These are phyloP conservation scores for Anthopleura xanthogrammica DNA, from an alignment of 92 coral and sea anemone species.

Conservation along the genomic window DNA sequence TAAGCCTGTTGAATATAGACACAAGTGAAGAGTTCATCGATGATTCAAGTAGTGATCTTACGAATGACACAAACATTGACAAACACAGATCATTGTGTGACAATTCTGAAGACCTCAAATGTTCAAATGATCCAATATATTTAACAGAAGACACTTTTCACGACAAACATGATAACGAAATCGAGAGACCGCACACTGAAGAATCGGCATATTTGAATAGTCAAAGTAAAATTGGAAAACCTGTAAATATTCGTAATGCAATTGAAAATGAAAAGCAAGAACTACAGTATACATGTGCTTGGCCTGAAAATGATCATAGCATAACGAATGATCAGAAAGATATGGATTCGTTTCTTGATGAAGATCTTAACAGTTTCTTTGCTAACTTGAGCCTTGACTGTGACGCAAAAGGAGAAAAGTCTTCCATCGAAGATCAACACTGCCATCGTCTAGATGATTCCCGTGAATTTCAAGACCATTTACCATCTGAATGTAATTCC, in stretches of 20 bases:
- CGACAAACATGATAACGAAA: neutral
- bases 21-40: neutral
- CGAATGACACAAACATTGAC: neutral
- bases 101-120: neutral
- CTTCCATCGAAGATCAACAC: neutral
- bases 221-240: neutral
- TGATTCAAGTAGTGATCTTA: neutral
- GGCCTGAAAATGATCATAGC: neutral
- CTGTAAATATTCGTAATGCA: neutral
- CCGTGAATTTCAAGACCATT: neutral
- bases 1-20: slow-evolving; percentile 10
- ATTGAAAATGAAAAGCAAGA: neutral
- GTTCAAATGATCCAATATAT: neutral
- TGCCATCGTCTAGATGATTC: neutral
- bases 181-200: neutral
- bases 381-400: slow-evolving; percentile 57
- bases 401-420: neutral
- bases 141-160: neutral
- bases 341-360: slow-evolving; percentile 59
- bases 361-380: slow-evolving; percentile 63
- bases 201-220: neutral
- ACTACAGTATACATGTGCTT: neutral
- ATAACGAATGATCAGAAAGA: slow-evolving; percentile 11
- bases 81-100: neutral
- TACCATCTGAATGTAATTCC: neutral